These are phyloP conservation scores for Diorhabda elongata DNA, from an alignment of 1,140 invertebrate species.

Conservation along the genomic window DNA sequence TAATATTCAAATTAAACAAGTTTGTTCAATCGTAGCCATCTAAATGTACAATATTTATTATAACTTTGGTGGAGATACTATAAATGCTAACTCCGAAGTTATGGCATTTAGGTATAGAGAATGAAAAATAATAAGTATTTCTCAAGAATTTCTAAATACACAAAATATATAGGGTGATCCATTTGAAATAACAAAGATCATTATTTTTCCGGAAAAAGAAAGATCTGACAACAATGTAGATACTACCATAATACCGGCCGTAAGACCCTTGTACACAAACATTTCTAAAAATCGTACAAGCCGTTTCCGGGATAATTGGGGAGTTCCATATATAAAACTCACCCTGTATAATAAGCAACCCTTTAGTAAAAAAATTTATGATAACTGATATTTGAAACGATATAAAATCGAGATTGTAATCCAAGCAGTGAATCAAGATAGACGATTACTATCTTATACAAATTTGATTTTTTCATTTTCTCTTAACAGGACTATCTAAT, in stretches of 20 bases:
- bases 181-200: neutral
- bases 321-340: neutral
- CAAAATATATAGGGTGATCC: neutral
- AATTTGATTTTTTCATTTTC: no score
- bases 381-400: no score
- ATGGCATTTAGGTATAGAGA: neutral
- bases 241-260: neutral
- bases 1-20: neutral
- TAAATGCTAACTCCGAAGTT: neutral
- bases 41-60: neutral
- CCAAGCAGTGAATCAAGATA: no score
- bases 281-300: neutral
- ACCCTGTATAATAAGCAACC: neutral
- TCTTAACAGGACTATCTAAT: no score
- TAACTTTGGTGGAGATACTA: neutral
- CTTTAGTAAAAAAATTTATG: no score
- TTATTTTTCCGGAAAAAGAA: neutral
- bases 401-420: no score
- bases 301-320: neutral
- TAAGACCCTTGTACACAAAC: neutral
- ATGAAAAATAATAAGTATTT: neutral
- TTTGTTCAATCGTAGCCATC: neutral
- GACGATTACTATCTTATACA: no score
- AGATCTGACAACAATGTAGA: neutral
- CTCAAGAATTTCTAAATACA: neutral